phyloP scores from a whole-genome alignment of 1,140 invertebrate species.

The Orchestia grillus region DNA sequence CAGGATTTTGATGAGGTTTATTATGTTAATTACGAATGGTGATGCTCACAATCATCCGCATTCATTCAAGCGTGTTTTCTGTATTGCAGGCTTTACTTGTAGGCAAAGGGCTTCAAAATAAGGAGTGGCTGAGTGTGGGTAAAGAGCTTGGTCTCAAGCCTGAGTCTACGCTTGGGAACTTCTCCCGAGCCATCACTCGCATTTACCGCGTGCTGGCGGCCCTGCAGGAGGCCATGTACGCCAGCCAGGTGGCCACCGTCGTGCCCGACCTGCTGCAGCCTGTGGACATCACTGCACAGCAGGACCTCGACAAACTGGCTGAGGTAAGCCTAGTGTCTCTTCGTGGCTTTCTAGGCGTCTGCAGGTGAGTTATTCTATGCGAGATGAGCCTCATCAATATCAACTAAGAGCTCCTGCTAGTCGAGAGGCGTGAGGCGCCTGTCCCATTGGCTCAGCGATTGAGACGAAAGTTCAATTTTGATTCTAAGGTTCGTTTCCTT shows the following conservation, averaged over 20 bases:
- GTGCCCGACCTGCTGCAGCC: conserved; percentile 33
- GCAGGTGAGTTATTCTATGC: background rate
- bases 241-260: conserved; percentile 5
- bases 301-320: background rate
- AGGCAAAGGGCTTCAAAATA: conserved; percentile 40
- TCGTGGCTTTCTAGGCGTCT: background rate
- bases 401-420: too few species aligned
- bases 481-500: too few species aligned
- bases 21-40: background rate
- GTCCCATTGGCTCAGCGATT: too few species aligned
- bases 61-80: background rate
- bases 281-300: conserved; percentile 12
- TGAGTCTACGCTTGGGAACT: conserved; percentile 10
- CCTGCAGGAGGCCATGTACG: background rate
- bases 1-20: background rate
- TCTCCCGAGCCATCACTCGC: conserved; percentile 16
- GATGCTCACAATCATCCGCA: background rate
- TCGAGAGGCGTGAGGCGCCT: too few species aligned
- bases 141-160: background rate
- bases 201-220: conserved; percentile 22
- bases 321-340: background rate
- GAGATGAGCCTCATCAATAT: too few species aligned
- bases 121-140: conserved; percentile 21
- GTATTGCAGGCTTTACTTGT: conserved; percentile 8
- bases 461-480: too few species aligned